Base-by-base conservation (phyloP, 2,888 invertebrate genomes). In the Clostera curtula region DNA sequence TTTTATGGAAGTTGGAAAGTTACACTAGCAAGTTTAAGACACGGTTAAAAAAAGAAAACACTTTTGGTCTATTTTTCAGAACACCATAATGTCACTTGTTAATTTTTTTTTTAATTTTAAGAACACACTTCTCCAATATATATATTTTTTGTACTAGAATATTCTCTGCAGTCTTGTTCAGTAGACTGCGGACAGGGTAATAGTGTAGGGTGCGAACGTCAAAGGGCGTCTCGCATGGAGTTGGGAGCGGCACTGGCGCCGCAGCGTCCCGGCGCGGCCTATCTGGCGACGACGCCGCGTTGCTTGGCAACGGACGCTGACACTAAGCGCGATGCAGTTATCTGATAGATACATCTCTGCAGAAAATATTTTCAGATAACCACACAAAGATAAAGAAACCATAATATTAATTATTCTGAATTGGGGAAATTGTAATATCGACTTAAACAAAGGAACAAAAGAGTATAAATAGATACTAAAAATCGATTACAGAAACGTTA, bases 181-280 rank as follows among this genome's bases (percentile, higher is more conserved):
- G 23, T 36, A 8, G 12, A 27, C 14, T 20, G 3, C 17, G 16
- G 11, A 0, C 9, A 4, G 5, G 8, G 2, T 12, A 16, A 2
- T 9, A 24, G 26, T 22, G 20, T 30, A 6, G 5, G 14, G 23
- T 28, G 29, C 27, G 31, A 24, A 20, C 25, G 34, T 38, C 46
- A 50, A 45, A 40, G 51, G 36, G 39, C 42, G 48, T 53, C 55
- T 49, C 52, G 51, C 60, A 49, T 63, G 64, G 49, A 62, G 62
- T 47, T 63, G 59, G 51, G 66, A 59, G 49, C 47, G 47, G 61
- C 51, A 72, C 71, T 72, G 74, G 33, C 49, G 47, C 56, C 66
- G 69, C 74, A 68, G 73, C 75, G 72, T 73, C 77, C 70, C 74
- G 74, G 62, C 72, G 72, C 62, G 66, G 65, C 56, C 67, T 67